phyloP scores from a whole-genome alignment of 2,797 vertebrate species.

The Manis pentadactyla region DNA sequence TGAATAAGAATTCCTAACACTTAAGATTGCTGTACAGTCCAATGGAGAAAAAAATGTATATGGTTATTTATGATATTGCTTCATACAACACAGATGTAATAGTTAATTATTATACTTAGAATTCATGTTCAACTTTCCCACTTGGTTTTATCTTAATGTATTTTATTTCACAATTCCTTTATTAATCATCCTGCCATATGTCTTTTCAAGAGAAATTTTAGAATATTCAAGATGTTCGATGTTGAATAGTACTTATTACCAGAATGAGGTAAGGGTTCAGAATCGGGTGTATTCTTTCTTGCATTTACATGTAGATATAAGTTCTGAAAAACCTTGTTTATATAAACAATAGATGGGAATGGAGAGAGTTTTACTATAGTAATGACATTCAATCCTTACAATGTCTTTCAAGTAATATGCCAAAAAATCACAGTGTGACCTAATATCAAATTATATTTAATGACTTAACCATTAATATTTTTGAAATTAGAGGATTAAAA shows the following conservation, averaged over 20 bases:
- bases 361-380: not conserved
- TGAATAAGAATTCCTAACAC: not conserved
- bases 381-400: not conserved
- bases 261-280: not conserved
- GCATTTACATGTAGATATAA: not conserved
- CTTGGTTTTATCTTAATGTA: not conserved
- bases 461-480: not conserved
- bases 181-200: not conserved
- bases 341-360: not conserved
- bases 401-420: not conserved
- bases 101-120: not conserved
- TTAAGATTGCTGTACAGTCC: not conserved
- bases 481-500: not conserved
- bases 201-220: constrained; percentile 7
- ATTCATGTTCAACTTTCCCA: not conserved
- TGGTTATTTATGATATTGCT: not conserved
- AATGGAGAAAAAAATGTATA: not conserved
- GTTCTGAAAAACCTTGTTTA: constrained; percentile 34
- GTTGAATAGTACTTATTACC: not conserved
- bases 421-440: not conserved
- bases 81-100: not conserved
- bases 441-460: not conserved
- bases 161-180: not conserved
- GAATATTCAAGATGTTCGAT: not conserved
- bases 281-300: not conserved